These are phyloP conservation scores for Hirundichthys speculiger DNA, from an alignment of 2,113 vertebrate species.

Conservation along the genomic window DNA sequence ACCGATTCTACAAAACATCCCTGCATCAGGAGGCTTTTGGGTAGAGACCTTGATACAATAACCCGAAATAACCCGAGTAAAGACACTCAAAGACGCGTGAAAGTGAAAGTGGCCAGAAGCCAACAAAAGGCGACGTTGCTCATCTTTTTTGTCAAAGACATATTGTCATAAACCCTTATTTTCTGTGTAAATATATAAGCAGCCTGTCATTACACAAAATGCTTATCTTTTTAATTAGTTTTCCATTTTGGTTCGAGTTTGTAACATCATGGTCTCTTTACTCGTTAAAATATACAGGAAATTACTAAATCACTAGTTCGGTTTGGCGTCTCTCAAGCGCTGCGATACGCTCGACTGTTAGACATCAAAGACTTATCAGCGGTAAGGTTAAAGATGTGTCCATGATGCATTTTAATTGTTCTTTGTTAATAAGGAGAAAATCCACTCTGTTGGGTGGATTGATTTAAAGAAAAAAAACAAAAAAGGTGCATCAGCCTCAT, in stretches of 20 bases:
- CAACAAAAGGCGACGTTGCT: slow-evolving; percentile 80
- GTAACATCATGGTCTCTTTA: slow-evolving; percentile 44
- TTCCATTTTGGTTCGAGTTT: slow-evolving; percentile 67
- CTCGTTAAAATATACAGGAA: slow-evolving; percentile 20
- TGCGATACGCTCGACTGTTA: slow-evolving; percentile 24
- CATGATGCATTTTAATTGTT: slow-evolving; percentile 22
- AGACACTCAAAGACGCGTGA: slow-evolving; percentile 71
- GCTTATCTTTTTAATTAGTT: slow-evolving; percentile 78
- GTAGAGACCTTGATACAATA: slow-evolving; percentile 68
- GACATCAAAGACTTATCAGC: slow-evolving; percentile 12
- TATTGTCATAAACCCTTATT: slow-evolving; percentile 46
- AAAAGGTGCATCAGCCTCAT: background rate
- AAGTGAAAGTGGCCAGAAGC: slow-evolving; percentile 72
- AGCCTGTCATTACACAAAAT: slow-evolving; percentile 62
- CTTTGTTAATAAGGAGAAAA: slow-evolving; percentile 22
- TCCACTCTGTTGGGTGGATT: slow-evolving; percentile 4
- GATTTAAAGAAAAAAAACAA: slow-evolving; percentile 1
- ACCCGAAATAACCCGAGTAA: slow-evolving; percentile 48
- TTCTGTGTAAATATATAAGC: slow-evolving; percentile 58
- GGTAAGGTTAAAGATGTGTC: slow-evolving; percentile 43
- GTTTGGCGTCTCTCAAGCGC: slow-evolving; percentile 12
- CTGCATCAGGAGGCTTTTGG: slow-evolving; percentile 54
- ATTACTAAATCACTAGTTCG: slow-evolving; percentile 41
- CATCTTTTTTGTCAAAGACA: slow-evolving; percentile 53
- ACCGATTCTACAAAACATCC: slow-evolving; percentile 72